These are phyloP conservation scores for Drosophila grimshawi DNA, from an alignment of 1,140 invertebrate species.

Conservation along the genomic window DNA sequence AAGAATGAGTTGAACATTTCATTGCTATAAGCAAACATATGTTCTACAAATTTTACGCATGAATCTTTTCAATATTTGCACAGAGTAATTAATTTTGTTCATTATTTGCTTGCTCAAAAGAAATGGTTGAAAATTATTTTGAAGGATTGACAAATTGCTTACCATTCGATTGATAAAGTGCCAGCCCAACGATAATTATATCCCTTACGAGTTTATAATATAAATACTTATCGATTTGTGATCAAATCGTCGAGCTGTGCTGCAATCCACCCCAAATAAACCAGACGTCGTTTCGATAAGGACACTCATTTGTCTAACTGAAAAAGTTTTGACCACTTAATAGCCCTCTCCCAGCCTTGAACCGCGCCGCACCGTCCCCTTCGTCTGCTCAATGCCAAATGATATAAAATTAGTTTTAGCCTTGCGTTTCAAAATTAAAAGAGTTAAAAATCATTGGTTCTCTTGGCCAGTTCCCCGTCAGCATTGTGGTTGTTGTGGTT, in stretches of 20 bases:
- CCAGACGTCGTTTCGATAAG: conserved; percentile 28
- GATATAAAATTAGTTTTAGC: conserved; percentile 80
- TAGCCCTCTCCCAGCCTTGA: conserved; percentile 23
- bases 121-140: conserved; percentile 37
- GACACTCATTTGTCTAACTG: conserved; percentile 42
- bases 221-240: conserved; percentile 49
- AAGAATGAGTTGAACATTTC: too few relatives aligned
- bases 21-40: too few relatives aligned
- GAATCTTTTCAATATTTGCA: background rate
- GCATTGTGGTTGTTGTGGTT: conserved; percentile 1
- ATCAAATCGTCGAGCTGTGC: conserved; percentile 36
- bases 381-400: conserved; percentile 64
- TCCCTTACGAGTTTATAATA: conserved; percentile 40
- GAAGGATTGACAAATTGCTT: conserved; percentile 45
- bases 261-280: conserved; percentile 17
- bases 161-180: conserved; percentile 49
- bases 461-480: conserved; percentile 31
- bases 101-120: conserved; percentile 1
- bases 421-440: conserved; percentile 76
- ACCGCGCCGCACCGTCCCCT: background rate
- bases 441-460: conserved; percentile 52
- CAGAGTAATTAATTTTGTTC: background rate
- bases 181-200: too few relatives aligned
- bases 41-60: background rate
- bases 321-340: conserved; percentile 71